Conservation (phyloP, 2,888 invertebrate species). For the Drosophila mimetica region DNA sequence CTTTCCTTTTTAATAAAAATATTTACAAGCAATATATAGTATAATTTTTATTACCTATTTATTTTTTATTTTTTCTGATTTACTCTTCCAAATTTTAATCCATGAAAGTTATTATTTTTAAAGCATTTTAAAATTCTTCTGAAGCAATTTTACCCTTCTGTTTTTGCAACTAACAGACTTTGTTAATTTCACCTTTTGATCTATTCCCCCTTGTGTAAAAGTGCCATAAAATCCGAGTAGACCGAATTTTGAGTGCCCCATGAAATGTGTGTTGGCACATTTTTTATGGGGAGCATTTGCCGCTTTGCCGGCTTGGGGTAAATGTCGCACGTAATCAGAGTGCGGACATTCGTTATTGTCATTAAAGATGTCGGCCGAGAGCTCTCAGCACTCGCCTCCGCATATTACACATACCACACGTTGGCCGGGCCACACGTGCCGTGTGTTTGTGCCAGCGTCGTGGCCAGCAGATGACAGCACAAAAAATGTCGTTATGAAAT, state of each 20-base stretch:
- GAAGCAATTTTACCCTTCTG: neutral
- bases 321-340: constrained; percentile 33
- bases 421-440: constrained; percentile 41
- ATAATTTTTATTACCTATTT: too few relatives aligned
- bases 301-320: constrained; percentile 5
- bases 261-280: constrained; percentile 20
- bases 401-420: constrained; percentile 64
- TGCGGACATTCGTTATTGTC: constrained; percentile 44
- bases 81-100: too few relatives aligned
- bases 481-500: constrained; percentile 66
- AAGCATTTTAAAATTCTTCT: neutral
- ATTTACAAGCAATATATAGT: too few relatives aligned
- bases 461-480: constrained; percentile 25
- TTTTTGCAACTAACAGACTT: neutral
- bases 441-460: constrained; percentile 39
- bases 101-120: too few relatives aligned
- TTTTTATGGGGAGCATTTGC: neutral
- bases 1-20: neutral
- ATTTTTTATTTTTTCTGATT: too few relatives aligned
- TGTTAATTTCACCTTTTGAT: neutral
- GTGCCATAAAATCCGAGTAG: neutral
- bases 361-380: constrained; percentile 31
- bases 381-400: constrained; percentile 33
- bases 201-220: neutral
- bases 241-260: constrained; percentile 3